Evolutionary conservation across 1,140 invertebrate genomes (phyloP).

Genomic region (Elysia chlorotica): DNA sequence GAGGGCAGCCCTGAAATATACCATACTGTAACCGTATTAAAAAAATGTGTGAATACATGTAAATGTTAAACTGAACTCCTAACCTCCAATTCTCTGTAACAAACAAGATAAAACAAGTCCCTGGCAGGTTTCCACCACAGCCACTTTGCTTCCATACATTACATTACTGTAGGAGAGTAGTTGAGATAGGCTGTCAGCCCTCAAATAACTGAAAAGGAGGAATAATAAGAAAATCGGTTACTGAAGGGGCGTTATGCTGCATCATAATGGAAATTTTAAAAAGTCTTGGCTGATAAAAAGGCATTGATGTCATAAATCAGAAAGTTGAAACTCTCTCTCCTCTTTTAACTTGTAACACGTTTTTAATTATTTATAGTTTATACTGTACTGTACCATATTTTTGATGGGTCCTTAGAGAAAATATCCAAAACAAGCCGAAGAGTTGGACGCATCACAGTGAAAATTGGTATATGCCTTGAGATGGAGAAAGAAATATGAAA

Average conservation of each 20-base stretch:
- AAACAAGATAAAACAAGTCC: constrained; percentile 18
- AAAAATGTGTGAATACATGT: too few species aligned
- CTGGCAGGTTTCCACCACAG: constrained; percentile 17
- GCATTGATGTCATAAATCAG: too few species aligned
- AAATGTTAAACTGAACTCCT: too few species aligned
- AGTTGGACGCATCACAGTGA: constrained; percentile 19
- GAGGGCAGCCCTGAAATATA: too few species aligned
- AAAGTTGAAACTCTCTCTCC: too few species aligned
- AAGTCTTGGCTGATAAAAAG: too few species aligned
- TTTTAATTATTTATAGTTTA: too few species aligned
- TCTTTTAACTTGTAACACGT: too few species aligned
- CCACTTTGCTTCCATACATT: constrained; percentile 19
- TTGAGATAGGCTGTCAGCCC: constrained; percentile 13
- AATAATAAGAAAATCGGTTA: too few species aligned
- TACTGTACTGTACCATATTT: constrained; percentile 17
- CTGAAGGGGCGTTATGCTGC: too few species aligned
- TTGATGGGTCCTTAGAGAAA: constrained; percentile 12
- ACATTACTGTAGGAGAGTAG: constrained; percentile 16
- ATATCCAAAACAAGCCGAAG: constrained; percentile 18
- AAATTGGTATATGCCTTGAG: constrained; percentile 5
- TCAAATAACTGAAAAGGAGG: constrained; percentile 8
- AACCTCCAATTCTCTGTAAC: constrained; percentile 18
- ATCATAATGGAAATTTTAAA: too few species aligned
- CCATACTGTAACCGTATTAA: too few species aligned
- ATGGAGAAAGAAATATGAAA: not conserved